phyloP scores from a whole-genome alignment of 2,888 invertebrate species.

The Rhingia rostrata region DNA sequence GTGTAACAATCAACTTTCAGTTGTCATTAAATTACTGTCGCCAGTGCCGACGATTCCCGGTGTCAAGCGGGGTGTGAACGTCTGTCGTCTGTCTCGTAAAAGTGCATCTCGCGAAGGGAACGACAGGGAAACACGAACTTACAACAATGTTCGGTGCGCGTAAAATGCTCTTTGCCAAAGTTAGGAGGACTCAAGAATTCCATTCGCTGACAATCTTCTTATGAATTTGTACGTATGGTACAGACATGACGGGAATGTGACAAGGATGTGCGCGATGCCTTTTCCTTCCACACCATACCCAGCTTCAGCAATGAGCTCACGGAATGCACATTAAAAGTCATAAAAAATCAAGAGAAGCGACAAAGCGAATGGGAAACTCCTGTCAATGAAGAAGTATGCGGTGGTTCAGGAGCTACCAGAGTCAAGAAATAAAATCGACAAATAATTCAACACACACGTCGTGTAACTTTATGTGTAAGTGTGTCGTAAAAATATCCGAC shows the following conservation, averaged over 20 bases:
- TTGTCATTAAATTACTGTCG: constrained; percentile 73
- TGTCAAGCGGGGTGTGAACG: constrained; percentile 23
- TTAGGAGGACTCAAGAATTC: constrained; percentile 44
- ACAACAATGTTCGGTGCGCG: constrained; percentile 61
- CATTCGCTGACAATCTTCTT: constrained; percentile 61
- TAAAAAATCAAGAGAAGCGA: constrained; percentile 55
- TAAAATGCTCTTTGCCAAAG: constrained; percentile 52
- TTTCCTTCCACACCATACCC: constrained; percentile 15
- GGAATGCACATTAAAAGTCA: constrained; percentile 73
- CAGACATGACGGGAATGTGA: constrained; percentile 46
- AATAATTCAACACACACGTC: constrained; percentile 28
- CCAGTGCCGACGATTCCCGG: constrained; percentile 36
- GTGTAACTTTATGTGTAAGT: constrained; percentile 8
- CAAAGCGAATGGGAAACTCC: constrained; percentile 68
- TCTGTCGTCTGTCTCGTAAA: constrained; percentile 48
- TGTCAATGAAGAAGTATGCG: constrained; percentile 51
- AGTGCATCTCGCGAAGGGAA: constrained; percentile 44
- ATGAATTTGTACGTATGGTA: constrained; percentile 42
- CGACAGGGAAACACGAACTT: constrained; percentile 2
- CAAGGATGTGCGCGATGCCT: constrained; percentile 45
- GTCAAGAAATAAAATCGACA: constrained; percentile 58
- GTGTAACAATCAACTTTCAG: constrained; percentile 73
- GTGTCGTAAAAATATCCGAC: constrained; percentile 36
- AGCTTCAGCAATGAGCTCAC: constrained; percentile 66
- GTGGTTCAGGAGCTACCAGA: constrained; percentile 5